These are phyloP conservation scores for Melanocharis versteri DNA, from an alignment of 2,113 vertebrate genomes.

Conservation along the genomic window DNA sequence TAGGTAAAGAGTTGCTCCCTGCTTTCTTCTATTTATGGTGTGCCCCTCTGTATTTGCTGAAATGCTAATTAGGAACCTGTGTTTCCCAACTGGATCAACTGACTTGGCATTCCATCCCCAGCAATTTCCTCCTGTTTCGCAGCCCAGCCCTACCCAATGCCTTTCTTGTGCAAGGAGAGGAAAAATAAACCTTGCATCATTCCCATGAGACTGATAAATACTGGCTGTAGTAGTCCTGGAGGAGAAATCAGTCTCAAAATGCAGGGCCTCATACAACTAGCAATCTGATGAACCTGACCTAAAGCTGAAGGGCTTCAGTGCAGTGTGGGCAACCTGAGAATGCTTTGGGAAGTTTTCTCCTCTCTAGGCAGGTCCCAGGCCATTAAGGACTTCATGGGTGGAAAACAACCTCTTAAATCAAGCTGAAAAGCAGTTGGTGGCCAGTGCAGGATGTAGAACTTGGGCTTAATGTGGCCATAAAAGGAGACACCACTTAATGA, in stretches of 20 bases:
- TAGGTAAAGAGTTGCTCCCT: neutral
- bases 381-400: neutral
- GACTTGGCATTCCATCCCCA: neutral
- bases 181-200: neutral
- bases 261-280: neutral
- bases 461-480: neutral
- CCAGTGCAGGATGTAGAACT: neutral
- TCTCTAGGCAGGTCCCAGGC: neutral
- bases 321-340: rapidly evolving
- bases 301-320: neutral
- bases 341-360: neutral
- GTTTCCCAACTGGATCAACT: slow-evolving; percentile 7
- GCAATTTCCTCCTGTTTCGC: neutral
- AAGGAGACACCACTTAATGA: slow-evolving; percentile 16
- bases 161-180: slow-evolving; percentile 5
- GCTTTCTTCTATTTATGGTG: neutral
- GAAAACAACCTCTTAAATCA: slow-evolving; percentile 28
- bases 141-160: neutral
- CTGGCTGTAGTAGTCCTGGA: neutral
- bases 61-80: neutral
- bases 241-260: neutral
- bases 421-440: neutral
- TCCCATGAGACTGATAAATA: neutral
- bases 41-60: neutral
- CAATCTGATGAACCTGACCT: neutral